Evolutionary conservation across 2,113 vertebrate genomes (phyloP), one percentile per base, ranked within the genome.

Genomic region (Anoplopoma fimbria): DNA sequence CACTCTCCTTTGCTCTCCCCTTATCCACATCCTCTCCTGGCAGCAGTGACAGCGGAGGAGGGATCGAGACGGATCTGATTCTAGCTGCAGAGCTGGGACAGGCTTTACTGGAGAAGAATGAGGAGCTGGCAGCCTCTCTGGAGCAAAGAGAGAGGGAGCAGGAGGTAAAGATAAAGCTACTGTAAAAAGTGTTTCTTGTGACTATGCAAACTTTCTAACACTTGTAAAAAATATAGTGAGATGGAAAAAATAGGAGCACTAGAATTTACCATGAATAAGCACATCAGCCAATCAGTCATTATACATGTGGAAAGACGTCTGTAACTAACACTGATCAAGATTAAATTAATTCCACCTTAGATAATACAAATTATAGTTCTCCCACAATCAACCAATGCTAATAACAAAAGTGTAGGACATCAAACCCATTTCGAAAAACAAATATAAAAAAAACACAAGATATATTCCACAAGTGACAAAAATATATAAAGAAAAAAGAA

Each of bases 41-140:
- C 23, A 67, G 63, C 23, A 47, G 53, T n/a, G 92, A 93, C 49
- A 82, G 83, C 2, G 81, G 83, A 45, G 90, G 87, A 23, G 92
- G 69, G 33, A 84, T 96, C 61, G 94, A 96, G 84, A 94, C 94
- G 0, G 95, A 96, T 83, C 85, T 96, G 63, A 94, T 95, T 45
- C 89, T 96, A 27, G 95, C 95, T 1, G 95, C 95, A n/a, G 95
- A 96, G 77, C 87, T 96, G 47, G 95, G 95, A 0, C 94, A 92
- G 85, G 95, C 95, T 34, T 86, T 96, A 49, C 89, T 96, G 87
- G 95, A 96, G 90, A 95, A 94, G 87, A 96, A 95, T 29, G 95
- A 95, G 80, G 95, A 95, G 76, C 85, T 96, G 85, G 87, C 90
- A 27, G 89, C 88, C 17, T 79, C 92, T 81, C 87, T 96, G 87